Conservation (phyloP, 2,888 invertebrate genomes). For the Oligia fasciuncula region DNA sequence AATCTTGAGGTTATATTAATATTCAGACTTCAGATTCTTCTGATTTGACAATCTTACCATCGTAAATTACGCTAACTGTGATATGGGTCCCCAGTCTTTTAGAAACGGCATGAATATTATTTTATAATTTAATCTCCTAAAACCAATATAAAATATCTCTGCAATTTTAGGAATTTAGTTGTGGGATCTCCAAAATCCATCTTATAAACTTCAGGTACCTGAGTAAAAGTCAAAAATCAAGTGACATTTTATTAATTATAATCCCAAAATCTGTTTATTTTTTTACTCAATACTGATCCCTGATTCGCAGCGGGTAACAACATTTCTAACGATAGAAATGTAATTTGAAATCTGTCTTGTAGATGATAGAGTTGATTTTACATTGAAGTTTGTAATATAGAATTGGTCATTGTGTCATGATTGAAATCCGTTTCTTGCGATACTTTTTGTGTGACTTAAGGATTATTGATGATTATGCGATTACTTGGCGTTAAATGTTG, state of each 20-base stretch:
- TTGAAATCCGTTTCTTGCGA: slow-evolving; percentile 77
- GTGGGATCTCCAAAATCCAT: slow-evolving; percentile 37
- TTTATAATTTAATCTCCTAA: neutral
- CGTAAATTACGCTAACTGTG: neutral
- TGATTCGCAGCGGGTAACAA: slow-evolving; percentile 81
- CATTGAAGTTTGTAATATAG: slow-evolving; percentile 10
- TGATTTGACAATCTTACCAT: neutral
- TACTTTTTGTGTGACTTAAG: slow-evolving; percentile 81
- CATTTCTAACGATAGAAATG: slow-evolving; percentile 27
- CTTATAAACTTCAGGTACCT: slow-evolving; percentile 69
- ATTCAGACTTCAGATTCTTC: too few relatives aligned
- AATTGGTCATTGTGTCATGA: slow-evolving; percentile 69
- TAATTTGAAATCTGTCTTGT: slow-evolving; percentile 44
- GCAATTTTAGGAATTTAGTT: neutral
- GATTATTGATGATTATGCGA: slow-evolving; percentile 88
- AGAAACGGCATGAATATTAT: neutral
- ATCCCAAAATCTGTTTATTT: slow-evolving; percentile 80
- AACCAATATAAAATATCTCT: neutral
- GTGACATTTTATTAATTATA: slow-evolving; percentile 86
- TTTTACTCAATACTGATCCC: slow-evolving; percentile 74
- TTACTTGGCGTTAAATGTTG: slow-evolving; percentile 79
- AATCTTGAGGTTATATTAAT: too few relatives aligned
- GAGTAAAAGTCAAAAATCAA: slow-evolving; percentile 72
- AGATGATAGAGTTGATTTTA: slow-evolving; percentile 38
- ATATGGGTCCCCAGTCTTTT: neutral